Conservation (phyloP, 2,113 vertebrate species). For the Amphilophus citrinellus region DNA sequence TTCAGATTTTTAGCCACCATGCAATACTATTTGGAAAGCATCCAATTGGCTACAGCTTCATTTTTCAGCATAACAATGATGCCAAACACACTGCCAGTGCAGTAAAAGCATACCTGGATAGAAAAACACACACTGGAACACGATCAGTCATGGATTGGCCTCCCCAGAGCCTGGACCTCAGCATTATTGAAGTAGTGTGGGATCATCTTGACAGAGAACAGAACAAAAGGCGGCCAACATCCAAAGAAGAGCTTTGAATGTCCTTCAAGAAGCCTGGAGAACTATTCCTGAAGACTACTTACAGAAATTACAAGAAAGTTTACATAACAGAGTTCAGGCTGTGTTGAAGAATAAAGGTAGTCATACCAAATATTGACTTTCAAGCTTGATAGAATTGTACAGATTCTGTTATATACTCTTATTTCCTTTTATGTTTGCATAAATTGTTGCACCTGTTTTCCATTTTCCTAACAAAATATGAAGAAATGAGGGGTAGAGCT, state of each 20-base stretch:
- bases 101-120: neutral
- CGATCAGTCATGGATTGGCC: neutral
- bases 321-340: neutral
- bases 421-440: neutral
- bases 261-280: too few relatives aligned
- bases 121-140: neutral
- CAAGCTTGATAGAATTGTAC: neutral
- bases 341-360: neutral
- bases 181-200: too few relatives aligned
- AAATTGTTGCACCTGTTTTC: neutral
- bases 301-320: constrained; percentile 2
- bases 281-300: neutral
- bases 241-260: too few relatives aligned
- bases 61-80: neutral
- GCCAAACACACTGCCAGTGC: neutral
- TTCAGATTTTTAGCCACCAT: neutral
- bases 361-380: neutral
- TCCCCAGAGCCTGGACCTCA: too few relatives aligned
- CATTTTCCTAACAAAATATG: neutral
- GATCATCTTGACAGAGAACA: too few relatives aligned
- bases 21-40: neutral
- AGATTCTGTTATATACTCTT: neutral
- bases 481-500: neutral
- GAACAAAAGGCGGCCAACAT: too few relatives aligned
- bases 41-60: neutral